Evolutionary conservation across 2,113 vertebrate species (phyloP).

Genomic region (Tachycineta bicolor): DNA sequence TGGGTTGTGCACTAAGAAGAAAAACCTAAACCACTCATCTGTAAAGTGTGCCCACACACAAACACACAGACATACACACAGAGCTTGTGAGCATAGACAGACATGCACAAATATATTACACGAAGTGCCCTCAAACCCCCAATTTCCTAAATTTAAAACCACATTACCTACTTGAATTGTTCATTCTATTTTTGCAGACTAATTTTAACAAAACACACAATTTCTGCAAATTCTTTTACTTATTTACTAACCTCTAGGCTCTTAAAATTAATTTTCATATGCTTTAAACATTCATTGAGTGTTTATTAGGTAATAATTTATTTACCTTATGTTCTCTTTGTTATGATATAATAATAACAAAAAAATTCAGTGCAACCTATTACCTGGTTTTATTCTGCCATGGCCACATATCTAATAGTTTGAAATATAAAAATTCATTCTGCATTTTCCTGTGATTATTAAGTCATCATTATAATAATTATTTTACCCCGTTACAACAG

Average conservation of each 20-base stretch:
- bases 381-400: not conserved
- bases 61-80: not conserved
- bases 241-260: not conserved
- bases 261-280: not conserved
- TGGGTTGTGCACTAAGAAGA: not conserved
- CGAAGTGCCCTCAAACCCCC: accelerated
- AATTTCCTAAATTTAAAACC: not conserved
- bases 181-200: not conserved
- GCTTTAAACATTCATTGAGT: not conserved
- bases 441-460: not conserved
- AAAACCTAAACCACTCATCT: not conserved
- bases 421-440: not conserved
- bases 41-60: not conserved
- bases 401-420: not conserved
- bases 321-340: not conserved
- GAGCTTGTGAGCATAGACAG: not conserved
- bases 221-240: not conserved
- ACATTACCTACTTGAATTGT: not conserved
- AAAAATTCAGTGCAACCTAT: not conserved
- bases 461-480: not conserved
- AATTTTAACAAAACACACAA: not conserved
- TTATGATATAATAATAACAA: not conserved
- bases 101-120: not conserved
- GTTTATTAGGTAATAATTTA: not conserved
- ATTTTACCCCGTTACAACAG: not conserved